Evolutionary conservation across 2,888 invertebrate species (phyloP).

Genomic region (Morpho achilles): DNA sequence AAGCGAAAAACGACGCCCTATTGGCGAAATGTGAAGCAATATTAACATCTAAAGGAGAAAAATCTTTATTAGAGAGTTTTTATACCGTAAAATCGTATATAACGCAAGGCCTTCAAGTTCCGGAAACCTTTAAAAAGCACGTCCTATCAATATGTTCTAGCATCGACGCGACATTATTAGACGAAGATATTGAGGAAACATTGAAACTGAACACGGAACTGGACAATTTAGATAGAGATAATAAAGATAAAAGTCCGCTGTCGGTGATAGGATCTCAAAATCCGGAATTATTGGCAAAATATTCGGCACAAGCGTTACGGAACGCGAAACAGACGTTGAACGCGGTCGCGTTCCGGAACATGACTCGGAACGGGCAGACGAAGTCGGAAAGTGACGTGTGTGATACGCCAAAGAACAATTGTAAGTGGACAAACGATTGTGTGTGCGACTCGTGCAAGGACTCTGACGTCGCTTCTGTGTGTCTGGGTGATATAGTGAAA

Average conservation of each 20-base stretch:
- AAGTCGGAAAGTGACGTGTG: slow-evolving; percentile 63
- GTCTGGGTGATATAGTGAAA: slow-evolving; percentile 51
- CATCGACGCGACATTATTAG: slow-evolving; percentile 57
- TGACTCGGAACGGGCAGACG: slow-evolving; percentile 53
- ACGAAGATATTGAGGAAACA: slow-evolving; percentile 54
- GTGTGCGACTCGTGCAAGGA: slow-evolving; percentile 53
- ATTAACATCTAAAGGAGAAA: slow-evolving; percentile 60
- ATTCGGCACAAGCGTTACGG: slow-evolving; percentile 60
- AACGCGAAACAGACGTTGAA: slow-evolving; percentile 65
- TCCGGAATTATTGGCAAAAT: slow-evolving; percentile 59
- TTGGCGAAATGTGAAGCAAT: slow-evolving; percentile 64
- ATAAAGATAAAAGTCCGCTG: slow-evolving; percentile 30
- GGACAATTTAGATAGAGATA: slow-evolving; percentile 31
- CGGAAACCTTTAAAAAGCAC: slow-evolving; percentile 64
- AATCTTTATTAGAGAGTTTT: slow-evolving; percentile 59
- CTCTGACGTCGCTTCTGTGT: slow-evolving; percentile 37
- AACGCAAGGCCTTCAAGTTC: slow-evolving; percentile 59
- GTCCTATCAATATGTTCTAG: slow-evolving; percentile 63
- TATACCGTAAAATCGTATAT: slow-evolving; percentile 65
- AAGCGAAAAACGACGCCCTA: slow-evolving; percentile 49
- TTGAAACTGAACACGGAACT: slow-evolving; percentile 32
- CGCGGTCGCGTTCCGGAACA: slow-evolving; percentile 60
- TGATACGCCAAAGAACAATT: slow-evolving; percentile 60
- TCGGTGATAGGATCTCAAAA: slow-evolving; percentile 47
- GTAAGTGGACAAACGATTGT: slow-evolving; percentile 69